These are phyloP conservation scores for Siderastrea siderea DNA, from an alignment of 92 coral and sea anemone genomes.

Conservation along the genomic window DNA sequence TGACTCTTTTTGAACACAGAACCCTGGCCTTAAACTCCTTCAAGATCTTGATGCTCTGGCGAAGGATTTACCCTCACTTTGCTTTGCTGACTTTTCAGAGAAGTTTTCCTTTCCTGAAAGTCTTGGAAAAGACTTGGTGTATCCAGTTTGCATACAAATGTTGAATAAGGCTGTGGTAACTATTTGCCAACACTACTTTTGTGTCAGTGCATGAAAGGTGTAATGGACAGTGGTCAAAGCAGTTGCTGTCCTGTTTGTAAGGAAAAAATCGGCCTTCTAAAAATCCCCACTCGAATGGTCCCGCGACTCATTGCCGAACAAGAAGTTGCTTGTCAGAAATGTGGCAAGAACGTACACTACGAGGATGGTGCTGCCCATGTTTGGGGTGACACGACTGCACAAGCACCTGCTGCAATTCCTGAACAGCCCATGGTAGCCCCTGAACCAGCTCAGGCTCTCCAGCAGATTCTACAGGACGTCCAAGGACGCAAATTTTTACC, in stretches of 20 bases:
- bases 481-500: background rate
- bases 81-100: background rate
- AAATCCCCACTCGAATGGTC: background rate
- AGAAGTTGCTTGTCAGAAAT: background rate
- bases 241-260: too few species aligned
- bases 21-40: background rate
- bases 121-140: background rate
- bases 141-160: too few species aligned
- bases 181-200: too few species aligned
- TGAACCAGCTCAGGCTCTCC: background rate
- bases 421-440: too few species aligned
- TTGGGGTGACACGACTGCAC: too few species aligned
- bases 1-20: background rate
- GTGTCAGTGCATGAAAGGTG: too few species aligned
- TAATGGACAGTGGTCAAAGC: too few species aligned
- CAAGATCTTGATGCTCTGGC: slow-evolving; percentile 1
- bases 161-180: too few species aligned
- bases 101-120: background rate
- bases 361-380: background rate
- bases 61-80: background rate
- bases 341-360: background rate
- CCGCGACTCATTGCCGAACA: background rate
- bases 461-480: background rate
- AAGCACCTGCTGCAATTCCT: too few species aligned
- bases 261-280: background rate